Percentiles rank a stretch among this genome's conserved stretches.
Evolutionary conservation across 1,140 invertebrate genomes (phyloP).

Genomic region (Paraescarpia echinospica): DNA sequence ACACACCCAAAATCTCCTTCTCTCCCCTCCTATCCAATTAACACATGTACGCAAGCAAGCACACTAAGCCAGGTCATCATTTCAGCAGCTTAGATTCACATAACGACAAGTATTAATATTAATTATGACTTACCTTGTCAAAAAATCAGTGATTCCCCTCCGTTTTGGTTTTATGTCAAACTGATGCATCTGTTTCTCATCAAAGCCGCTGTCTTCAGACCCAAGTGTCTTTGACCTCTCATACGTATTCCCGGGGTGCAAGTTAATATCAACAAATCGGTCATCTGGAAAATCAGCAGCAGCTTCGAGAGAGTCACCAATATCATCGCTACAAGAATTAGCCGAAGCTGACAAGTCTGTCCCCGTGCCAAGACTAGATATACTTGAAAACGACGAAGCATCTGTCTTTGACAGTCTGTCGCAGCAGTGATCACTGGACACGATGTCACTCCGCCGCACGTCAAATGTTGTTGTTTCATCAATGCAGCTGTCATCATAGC

Average conservation of each 20-base stretch:
- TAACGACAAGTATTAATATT: neutral
- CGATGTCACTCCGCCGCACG: neutral
- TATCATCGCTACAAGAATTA: constrained; percentile 8
- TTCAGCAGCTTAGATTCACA: neutral
- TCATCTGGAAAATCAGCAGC: neutral
- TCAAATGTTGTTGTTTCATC: constrained; percentile 4
- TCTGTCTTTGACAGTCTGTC: constrained; percentile 1
- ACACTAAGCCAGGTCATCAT: neutral
- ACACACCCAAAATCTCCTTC: too few species aligned
- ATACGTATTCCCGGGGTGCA: neutral
- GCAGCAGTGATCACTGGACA: neutral
- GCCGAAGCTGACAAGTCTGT: constrained; percentile 7
- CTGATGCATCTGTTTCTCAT: constrained; percentile 11
- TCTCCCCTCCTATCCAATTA: neutral
- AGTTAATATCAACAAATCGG: constrained; percentile 10
- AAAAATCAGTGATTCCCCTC: neutral
- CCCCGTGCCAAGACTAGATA: constrained; percentile 9
- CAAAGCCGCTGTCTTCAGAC: constrained; percentile 2
- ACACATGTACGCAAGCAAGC: neutral
- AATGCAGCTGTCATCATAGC: neutral
- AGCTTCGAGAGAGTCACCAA: neutral
- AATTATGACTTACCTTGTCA: constrained; percentile 9
- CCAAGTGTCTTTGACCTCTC: neutral
- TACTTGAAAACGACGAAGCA: constrained; percentile 15
- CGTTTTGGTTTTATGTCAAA: constrained; percentile 7